A percentile compares a stretch with the other conserved stretches of the same genome.
These are phyloP conservation scores for Limnephilus marmoratus DNA, from an alignment of 2,888 invertebrate genomes.

Conservation along the genomic window DNA sequence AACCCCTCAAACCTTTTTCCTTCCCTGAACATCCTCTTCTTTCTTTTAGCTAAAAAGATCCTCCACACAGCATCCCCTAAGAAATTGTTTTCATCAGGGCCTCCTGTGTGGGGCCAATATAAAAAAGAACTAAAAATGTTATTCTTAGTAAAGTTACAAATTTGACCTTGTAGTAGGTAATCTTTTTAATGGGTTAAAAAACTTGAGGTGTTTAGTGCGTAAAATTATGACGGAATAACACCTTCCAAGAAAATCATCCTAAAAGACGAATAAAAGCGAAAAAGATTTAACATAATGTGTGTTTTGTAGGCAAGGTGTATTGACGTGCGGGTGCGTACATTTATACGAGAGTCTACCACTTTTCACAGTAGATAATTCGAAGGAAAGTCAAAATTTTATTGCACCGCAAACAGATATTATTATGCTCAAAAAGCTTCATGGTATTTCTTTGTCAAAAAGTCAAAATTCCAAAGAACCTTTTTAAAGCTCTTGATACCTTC, in stretches of 20 bases:
- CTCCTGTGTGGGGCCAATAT: no score
- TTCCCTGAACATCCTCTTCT: no score
- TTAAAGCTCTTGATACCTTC: conserved; percentile 37
- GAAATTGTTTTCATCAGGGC: no score
- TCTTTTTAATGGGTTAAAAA: not conserved
- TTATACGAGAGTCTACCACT: not conserved
- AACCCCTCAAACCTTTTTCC: no score
- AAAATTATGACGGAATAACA: not conserved
- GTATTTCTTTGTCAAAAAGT: conserved; percentile 35
- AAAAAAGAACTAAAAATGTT: no score
- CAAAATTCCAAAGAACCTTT: conserved; percentile 33
- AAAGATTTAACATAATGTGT: not conserved
- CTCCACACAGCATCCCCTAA: no score
- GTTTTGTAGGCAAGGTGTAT: not conserved
- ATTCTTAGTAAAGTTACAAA: not conserved
- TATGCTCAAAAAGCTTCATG: not conserved
- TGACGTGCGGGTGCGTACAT: conserved; percentile 15
- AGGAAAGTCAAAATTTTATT: conserved; percentile 41
- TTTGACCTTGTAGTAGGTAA: not conserved
- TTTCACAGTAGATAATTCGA: conserved; percentile 29
- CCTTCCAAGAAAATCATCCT: not conserved
- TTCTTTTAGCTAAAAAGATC: no score
- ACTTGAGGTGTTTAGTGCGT: not conserved
- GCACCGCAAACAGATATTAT: conserved; percentile 18
- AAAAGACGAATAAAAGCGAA: not conserved